Conservation (phyloP, 2,888 invertebrate genomes). For the Oscheius myriophilus region DNA sequence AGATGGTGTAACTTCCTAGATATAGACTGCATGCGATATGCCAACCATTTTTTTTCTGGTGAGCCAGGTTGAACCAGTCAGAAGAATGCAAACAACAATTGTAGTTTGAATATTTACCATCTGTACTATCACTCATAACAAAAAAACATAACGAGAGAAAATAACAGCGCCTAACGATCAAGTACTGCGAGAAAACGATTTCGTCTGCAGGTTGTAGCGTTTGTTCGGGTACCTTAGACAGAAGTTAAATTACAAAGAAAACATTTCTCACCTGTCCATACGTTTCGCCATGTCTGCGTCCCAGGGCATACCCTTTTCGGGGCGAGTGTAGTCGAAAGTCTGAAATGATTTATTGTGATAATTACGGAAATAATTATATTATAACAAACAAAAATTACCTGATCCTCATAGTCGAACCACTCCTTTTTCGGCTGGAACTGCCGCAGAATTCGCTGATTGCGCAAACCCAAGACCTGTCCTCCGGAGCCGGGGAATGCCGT, state of each 20-base stretch:
- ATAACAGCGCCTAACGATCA: conserved; percentile 3
- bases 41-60: too few species aligned
- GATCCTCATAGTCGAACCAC: conserved; percentile 69
- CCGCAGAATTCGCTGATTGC: conserved; percentile 64
- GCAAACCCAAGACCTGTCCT: conserved; percentile 60
- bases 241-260: neutral
- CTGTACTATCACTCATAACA: neutral
- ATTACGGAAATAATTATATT: too few species aligned
- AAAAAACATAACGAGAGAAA: conserved; percentile 3
- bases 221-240: conserved; percentile 54
- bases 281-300: conserved; percentile 64
- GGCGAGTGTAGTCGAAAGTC: conserved; percentile 51
- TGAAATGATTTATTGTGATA: conserved; percentile 29
- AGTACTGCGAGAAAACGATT: conserved; percentile 43
- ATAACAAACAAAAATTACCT: conserved; percentile 31
- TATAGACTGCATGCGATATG: too few species aligned
- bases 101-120: neutral
- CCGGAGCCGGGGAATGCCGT: conserved; percentile 68
- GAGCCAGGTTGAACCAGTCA: neutral
- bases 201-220: conserved; percentile 58
- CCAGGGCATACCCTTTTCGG: conserved; percentile 67
- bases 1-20: too few species aligned
- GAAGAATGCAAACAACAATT: neutral
- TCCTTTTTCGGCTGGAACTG: conserved; percentile 68
- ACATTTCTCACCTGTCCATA: conserved; percentile 66